Evolutionary conservation across 2,888 invertebrate genomes (phyloP).

Genomic region (Liopterus haemorrhoidalis): DNA sequence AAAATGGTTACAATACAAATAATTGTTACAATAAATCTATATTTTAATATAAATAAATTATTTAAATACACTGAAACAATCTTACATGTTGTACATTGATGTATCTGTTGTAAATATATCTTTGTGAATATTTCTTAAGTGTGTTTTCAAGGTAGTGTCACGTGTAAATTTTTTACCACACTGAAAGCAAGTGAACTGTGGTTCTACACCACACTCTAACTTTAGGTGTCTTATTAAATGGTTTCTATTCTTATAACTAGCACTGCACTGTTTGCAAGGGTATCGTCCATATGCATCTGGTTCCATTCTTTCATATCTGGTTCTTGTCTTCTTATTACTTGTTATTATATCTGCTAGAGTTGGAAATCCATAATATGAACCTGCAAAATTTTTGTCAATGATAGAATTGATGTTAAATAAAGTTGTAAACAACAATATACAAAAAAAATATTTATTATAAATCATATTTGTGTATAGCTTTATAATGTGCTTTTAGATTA

Average conservation of each 20-base stretch:
- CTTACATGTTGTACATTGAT: too few relatives aligned
- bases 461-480: too few relatives aligned
- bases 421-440: too few relatives aligned
- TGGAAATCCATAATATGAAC: constrained; percentile 6
- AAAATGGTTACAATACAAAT: too few relatives aligned
- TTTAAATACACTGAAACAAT: too few relatives aligned
- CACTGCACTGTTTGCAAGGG: constrained; percentile 37
- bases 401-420: too few relatives aligned
- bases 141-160: constrained; percentile 27
- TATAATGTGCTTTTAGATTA: too few relatives aligned
- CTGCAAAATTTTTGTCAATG: constrained; percentile 8
- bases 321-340: background rate
- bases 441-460: too few relatives aligned
- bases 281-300: constrained; percentile 14
- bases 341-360: constrained; percentile 1
- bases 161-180: constrained; percentile 32
- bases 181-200: constrained; percentile 27
- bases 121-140: constrained; percentile 16
- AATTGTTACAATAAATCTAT: too few relatives aligned
- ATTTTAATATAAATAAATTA: too few relatives aligned
- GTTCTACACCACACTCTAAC: constrained; percentile 40
- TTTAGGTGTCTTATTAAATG: constrained; percentile 44
- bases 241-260: constrained; percentile 38
- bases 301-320: background rate
- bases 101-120: too few relatives aligned